Percentiles rank a stretch among this genome's conserved stretches.
Conservation (phyloP, 2,113 vertebrate genomes). For the Macroglossus sobrinus region DNA sequence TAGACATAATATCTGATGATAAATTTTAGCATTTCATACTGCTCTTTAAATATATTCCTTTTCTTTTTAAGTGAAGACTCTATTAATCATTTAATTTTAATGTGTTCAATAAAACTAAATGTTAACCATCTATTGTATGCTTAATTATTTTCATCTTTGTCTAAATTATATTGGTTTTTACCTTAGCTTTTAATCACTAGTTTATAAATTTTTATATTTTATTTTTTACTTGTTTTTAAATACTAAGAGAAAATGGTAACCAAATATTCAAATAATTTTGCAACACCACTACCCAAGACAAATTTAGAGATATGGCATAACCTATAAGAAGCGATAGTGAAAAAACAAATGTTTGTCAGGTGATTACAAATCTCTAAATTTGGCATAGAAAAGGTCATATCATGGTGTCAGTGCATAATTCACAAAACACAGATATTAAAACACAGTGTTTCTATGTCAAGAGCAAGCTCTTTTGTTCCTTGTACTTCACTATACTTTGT, state of each 20-base stretch:
- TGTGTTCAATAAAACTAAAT: background rate
- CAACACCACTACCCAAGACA: background rate
- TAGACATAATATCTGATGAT: background rate
- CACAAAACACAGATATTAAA: background rate
- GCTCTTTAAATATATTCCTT: background rate
- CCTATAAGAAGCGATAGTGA: background rate
- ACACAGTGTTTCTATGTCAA: background rate
- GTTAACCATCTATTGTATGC: background rate
- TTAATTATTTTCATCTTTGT: background rate
- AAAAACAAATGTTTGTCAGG: background rate
- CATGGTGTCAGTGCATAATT: background rate
- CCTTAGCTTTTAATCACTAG: background rate
- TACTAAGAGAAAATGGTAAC: background rate
- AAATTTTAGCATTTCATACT: background rate
- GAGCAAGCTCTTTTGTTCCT: background rate
- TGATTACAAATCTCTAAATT: background rate
- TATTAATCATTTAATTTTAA: background rate
- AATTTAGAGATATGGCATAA: background rate
- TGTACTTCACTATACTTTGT: background rate
- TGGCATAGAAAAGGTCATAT: background rate
- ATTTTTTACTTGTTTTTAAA: background rate
- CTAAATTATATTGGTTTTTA: background rate
- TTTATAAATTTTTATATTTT: constrained; percentile 22
- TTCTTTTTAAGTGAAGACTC: background rate
- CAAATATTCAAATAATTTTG: constrained; percentile 26